Evolutionary conservation across 2,113 vertebrate genomes (phyloP), one percentile per base, ranked within the genome.

Genomic region (Pogonocichla stellata): DNA sequence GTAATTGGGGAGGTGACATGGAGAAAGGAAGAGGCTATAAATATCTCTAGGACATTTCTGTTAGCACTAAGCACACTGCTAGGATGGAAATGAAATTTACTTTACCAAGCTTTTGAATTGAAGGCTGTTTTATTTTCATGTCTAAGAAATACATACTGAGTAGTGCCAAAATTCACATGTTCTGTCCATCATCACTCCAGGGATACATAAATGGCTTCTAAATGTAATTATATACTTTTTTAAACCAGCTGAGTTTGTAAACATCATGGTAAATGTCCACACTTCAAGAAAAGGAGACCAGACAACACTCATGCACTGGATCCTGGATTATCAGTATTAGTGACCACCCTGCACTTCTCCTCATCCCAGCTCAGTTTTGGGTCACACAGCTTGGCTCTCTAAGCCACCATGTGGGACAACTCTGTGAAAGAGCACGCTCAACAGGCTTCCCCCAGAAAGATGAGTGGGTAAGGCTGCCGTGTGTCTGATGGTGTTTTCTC

Each of bases 281-380:
- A 1, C 15, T 23, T 56, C 8, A 24, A 25, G 10, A 53, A 29
- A 69, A 80, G 22, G 17, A 20, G 12, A 53, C 7, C 17, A 58
- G 20, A 24, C 1, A 6, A 29, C 14, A 8, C 5, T 53, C 18
- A 14, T 48, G 36, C 18, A 8, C 17, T 50, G 28, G 20, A 40
- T 80, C 14, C 29, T 48, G n/a, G 13, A 14, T 12, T 71, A 47
- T 48, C 26, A 24, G 18, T 57, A 25, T 64, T 31, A 31, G n/a
- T 2, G 3, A 4, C 6, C 2, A 62, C 5, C 4, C 13, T 45
- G 19, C 11, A 28, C 1, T 31, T 3, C 4, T 72, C 8, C 20
- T 8, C 34, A 45, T 2, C 4, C 8, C 2, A 1, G 6, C 15
- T 64, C 43, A 34, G 4, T 31, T 69, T 50, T 70, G 50, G 23